These are phyloP conservation scores for Eubasilissa regina DNA, from an alignment of 1,140 invertebrate genomes.

Conservation along the genomic window DNA sequence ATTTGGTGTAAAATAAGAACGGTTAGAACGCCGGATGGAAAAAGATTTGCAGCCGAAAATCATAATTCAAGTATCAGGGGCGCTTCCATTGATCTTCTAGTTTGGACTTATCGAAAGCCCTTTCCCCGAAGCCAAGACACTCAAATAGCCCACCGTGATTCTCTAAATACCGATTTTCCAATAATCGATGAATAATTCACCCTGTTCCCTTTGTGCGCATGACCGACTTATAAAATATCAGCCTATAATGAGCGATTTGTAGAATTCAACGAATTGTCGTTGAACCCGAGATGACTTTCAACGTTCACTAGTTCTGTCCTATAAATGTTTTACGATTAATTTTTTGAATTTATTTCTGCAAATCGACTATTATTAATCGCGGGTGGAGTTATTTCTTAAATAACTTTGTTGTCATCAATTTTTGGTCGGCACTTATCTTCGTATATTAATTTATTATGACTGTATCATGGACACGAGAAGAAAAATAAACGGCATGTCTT, in stretches of 20 bases:
- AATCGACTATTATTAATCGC: too few species aligned
- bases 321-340: background rate
- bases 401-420: too few species aligned
- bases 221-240: slow-evolving; percentile 46
- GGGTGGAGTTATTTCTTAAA: too few species aligned
- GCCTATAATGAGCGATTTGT: slow-evolving; percentile 36
- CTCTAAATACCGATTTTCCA: slow-evolving; percentile 42
- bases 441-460: too few species aligned
- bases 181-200: slow-evolving; percentile 53
- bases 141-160: slow-evolving; percentile 18
- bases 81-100: slow-evolving; percentile 48
- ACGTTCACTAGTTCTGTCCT: background rate
- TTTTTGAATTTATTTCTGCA: background rate
- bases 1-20: slow-evolving; percentile 31
- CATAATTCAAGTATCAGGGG: slow-evolving; percentile 33
- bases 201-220: slow-evolving; percentile 41
- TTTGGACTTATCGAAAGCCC: slow-evolving; percentile 44
- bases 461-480: too few species aligned
- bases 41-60: slow-evolving; percentile 18
- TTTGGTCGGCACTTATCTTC: too few species aligned
- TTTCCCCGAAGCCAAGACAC: slow-evolving; percentile 35
- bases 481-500: too few species aligned
- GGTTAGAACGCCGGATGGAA: background rate
- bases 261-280: slow-evolving; percentile 27
- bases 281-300: slow-evolving; percentile 19